phyloP scores from a whole-genome alignment of 1,140 invertebrate species.

The Trichonephila inaurata region DNA sequence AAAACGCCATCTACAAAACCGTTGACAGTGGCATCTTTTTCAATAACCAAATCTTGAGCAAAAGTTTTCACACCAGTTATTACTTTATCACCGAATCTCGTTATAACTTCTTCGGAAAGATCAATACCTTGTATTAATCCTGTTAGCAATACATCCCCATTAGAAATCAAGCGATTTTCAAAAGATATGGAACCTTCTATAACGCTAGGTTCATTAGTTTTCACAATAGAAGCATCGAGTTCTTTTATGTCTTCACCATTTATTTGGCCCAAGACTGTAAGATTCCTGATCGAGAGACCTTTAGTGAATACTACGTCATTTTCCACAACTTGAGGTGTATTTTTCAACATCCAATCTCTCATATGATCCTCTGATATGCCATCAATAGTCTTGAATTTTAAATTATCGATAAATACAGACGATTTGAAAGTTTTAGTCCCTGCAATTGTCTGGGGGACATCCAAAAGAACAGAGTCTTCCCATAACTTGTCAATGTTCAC shows the following conservation, averaged over 20 bases:
- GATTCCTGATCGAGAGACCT: conserved; percentile 22
- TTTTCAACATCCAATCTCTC: conserved; percentile 77
- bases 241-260: conserved; percentile 70
- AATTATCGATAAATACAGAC: conserved; percentile 45
- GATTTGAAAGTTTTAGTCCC: conserved; percentile 65
- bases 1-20: conserved; percentile 71
- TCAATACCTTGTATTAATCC: conserved; percentile 76
- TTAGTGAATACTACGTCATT: conserved; percentile 59
- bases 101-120: conserved; percentile 74
- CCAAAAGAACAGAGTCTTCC: conserved; percentile 69
- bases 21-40: conserved; percentile 47
- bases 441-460: conserved; percentile 66
- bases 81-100: conserved; percentile 41
- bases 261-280: conserved; percentile 55
- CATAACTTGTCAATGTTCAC: conserved; percentile 65
- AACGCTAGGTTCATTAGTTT: conserved; percentile 49
- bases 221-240: conserved; percentile 59
- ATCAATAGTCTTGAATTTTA: conserved; percentile 75
- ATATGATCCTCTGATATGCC: conserved; percentile 65
- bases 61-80: conserved; percentile 73
- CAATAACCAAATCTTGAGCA: conserved; percentile 39
- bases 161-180: conserved; percentile 1
- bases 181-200: conserved; percentile 67
- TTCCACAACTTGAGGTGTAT: conserved; percentile 60
- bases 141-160: conserved; percentile 34